Percentiles rank a stretch among this genome's conserved stretches.
These are phyloP conservation scores for Patella pellucida DNA, from an alignment of 2,888 invertebrate species.

Conservation along the genomic window DNA sequence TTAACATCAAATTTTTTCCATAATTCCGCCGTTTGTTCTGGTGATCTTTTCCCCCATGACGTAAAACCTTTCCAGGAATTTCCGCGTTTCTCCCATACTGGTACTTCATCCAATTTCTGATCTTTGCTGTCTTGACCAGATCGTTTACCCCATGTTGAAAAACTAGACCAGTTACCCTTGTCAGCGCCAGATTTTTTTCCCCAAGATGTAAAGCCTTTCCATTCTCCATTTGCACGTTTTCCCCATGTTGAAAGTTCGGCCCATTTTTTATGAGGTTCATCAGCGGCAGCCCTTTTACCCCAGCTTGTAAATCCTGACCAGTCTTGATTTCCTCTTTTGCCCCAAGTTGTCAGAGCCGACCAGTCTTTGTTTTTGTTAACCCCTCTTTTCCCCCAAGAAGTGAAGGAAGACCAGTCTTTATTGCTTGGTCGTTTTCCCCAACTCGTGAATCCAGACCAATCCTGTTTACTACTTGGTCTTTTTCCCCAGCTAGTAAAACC, in stretches of 20 bases:
- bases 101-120: neutral
- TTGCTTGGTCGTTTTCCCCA: constrained; percentile 1
- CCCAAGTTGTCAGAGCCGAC: neutral
- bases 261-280: neutral
- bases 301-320: neutral
- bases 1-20: neutral
- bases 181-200: neutral
- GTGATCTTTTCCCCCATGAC: neutral
- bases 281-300: neutral
- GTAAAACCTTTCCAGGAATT: neutral
- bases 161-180: neutral
- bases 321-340: neutral
- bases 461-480: neutral
- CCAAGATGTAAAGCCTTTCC: neutral
- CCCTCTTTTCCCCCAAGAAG: neutral
- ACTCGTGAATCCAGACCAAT: neutral
- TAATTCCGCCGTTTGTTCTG: neutral
- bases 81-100: neutral
- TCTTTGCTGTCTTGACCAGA: neutral
- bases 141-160: neutral
- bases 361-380: constrained; percentile 8
- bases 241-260: neutral
- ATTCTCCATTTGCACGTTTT: neutral
- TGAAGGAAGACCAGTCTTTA: neutral
- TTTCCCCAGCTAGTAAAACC: neutral